Conservation (phyloP, 2,113 vertebrate species). For the Aramus guarauna region DNA sequence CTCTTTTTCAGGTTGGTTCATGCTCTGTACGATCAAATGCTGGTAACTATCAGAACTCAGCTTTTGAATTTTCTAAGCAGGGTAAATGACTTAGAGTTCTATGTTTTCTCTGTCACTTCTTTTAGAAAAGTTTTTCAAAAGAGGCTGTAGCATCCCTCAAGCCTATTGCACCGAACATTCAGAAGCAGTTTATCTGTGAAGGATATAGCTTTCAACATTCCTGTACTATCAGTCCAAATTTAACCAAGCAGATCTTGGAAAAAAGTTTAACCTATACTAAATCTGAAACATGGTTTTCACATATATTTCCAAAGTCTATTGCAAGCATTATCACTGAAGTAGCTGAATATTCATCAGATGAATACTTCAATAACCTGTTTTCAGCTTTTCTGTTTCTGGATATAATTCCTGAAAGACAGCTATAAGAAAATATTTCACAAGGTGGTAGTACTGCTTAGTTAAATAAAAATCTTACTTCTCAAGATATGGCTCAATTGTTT, state of each 20-base stretch:
- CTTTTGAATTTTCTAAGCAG: neutral
- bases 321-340: neutral
- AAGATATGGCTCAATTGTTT: conserved; percentile 18
- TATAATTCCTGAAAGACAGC: conserved; percentile 39
- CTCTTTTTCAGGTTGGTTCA: neutral
- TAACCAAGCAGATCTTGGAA: neutral
- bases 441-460: conserved; percentile 11
- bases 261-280: neutral
- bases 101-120: neutral
- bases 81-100: neutral
- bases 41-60: neutral
- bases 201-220: neutral
- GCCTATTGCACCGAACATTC: neutral
- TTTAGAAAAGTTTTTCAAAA: neutral
- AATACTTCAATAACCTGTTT: neutral
- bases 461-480: conserved; percentile 56
- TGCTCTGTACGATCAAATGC: neutral
- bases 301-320: neutral
- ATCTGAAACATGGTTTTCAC: neutral
- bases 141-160: neutral
- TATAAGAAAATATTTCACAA: conserved; percentile 31
- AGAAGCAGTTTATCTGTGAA: neutral
- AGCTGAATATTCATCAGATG: neutral
- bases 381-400: conserved; percentile 4
- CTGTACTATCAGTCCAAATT: neutral